These are phyloP conservation scores for Protula sp. DNA, from an alignment of 2,888 invertebrate species.

Conservation along the genomic window DNA sequence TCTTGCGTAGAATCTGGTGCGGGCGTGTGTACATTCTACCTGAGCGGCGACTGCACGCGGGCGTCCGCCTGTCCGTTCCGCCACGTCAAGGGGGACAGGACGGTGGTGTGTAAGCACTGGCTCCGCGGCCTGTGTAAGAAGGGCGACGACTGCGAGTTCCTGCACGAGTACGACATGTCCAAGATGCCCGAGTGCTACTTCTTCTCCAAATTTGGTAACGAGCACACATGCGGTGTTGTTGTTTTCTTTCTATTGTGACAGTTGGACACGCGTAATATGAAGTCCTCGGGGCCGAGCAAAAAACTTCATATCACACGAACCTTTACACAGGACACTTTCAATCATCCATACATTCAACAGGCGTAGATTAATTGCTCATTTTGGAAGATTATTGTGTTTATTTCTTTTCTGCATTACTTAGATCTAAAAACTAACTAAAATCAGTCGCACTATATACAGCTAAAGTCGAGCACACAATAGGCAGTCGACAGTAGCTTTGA, in stretches of 20 bases:
- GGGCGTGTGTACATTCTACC: conserved; percentile 89
- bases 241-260: not conserved
- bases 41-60: conserved; percentile 66
- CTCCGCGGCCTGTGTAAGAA: conserved; percentile 97
- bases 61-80: conserved; percentile 91
- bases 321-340: too few relatives aligned
- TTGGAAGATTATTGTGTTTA: too few relatives aligned
- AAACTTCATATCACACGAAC: too few relatives aligned
- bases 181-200: conserved; percentile 99
- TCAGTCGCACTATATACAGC: too few relatives aligned
- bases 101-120: conserved; percentile 99
- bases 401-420: too few relatives aligned
- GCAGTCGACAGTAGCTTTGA: too few relatives aligned
- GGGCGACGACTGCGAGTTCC: conserved; percentile 98
- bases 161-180: conserved; percentile 98
- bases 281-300: not conserved
- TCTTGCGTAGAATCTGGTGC: conserved; percentile 80
- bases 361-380: too few relatives aligned
- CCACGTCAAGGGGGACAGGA: conserved; percentile 93
- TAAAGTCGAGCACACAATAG: too few relatives aligned
- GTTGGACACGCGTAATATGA: too few relatives aligned
- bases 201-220: conserved; percentile 89
- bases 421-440: too few relatives aligned
- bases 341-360: too few relatives aligned
- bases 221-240: too few relatives aligned